Base-by-base conservation (phyloP, 2,113 vertebrate species). In the Theropithecus gelada region DNA sequence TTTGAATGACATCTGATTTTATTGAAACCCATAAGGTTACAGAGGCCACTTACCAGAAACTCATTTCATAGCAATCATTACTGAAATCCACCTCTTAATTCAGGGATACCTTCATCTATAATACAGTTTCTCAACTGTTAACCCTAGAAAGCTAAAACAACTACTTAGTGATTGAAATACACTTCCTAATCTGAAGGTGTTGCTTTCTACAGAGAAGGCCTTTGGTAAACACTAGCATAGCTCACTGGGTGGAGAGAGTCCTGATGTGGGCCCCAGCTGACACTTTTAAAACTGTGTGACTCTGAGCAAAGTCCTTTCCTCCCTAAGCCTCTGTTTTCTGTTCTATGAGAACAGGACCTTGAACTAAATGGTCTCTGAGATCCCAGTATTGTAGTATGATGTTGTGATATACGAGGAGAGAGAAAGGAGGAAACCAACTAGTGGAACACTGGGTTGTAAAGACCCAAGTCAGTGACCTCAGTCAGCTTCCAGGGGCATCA, bases 1-100 rank as follows among this genome's bases (percentile, higher is more conserved):
- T 75, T 81, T 88, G 57, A 94, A 93, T 59, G 76, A 90, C 76
- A 94, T 73, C n/a, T 89, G 40, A 66, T 97, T 94, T 96, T 96
- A 88, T 88, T 48, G 90, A 94, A 88, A 96, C 82, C 73, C 40
- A 4, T 94, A 95, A 87, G 35, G 90, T 40, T 68, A 81, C 11
- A 59, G 14, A 75, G 17, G 50, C 59, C 17, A 50, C 52, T 75
- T 78, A 87, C 35, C 38, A 90, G 61, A 96, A 90, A 88, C 13
- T 93, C 55, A 80, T 93, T 94, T 92, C 27, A 70, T 48, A 93
- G 25, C 48, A 68, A 76, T 93, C 57, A 32, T 23, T 88, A 52
- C 16, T 92, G 45, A 94, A 93, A 90, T 66, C 27, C 14, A 12
- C 81, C 75, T 90, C 76, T 94, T 76, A 96, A 93, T 90, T 82